Base-by-base conservation (phyloP, 2,888 invertebrate genomes). In the Watsonalla binaria region DNA sequence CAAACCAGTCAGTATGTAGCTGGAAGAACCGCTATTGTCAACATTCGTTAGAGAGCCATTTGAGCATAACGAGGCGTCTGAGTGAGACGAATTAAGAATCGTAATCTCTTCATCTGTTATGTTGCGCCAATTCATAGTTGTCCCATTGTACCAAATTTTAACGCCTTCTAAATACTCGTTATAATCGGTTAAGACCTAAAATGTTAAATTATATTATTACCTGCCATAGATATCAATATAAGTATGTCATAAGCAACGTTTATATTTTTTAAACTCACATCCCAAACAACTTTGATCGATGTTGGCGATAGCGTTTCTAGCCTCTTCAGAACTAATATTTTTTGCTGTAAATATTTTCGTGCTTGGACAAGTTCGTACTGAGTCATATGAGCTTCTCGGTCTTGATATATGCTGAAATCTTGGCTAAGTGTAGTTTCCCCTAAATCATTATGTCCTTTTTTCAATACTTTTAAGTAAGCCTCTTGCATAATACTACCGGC, bases 261-360 rank as follows among this genome's bases (percentile, higher is more conserved):
- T 24, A 49, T 46, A 6, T 47, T 42, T n/a, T 33, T 51, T 42
- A 55, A 70, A 92, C 94, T 91, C 80, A 95, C 95, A 91, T 95
- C 94, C 97, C 97, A 97, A 70, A 94, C 93, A 70, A 97, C 93
- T 83, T 94, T 94, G 46, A 96, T 92, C 52, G 95, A 94, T 47
- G 95, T 95, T 15, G 96, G 94, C 65, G 94, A 95, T 72, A 95
- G 86, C 47, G 95, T 92, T 76, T 92, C 92, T 57, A 93, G 90
- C 74, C 93, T 92, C 74, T 87, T 87, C 66, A 98, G 90, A 70
- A 95, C 94, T 61, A 98, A 93, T 65, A 97, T 94, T 78, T 95
- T 95, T 59, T 95, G 94, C 78, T 95, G 94, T 55, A 98, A 92
- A 80, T 95, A 94, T 73, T 94, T 93, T 70, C 96, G 91, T 49